Conservation (phyloP, 2,888 invertebrate genomes). For the Aromia moschata region DNA sequence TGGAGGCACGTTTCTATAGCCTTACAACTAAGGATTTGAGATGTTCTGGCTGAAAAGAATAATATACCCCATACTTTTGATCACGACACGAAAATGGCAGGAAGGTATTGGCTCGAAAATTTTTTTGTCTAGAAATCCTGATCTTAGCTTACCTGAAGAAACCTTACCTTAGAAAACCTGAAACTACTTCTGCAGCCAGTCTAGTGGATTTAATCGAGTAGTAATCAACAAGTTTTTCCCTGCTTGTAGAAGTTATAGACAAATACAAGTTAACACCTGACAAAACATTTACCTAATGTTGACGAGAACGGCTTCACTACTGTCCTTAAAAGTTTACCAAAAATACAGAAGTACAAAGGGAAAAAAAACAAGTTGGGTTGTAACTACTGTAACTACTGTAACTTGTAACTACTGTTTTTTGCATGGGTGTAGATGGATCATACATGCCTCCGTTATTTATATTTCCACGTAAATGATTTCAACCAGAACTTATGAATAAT, state of each 20-base stretch:
- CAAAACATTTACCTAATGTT: slow-evolving; percentile 27
- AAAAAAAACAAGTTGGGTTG: slow-evolving; percentile 31
- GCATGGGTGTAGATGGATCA: slow-evolving; percentile 28
- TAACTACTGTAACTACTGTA: slow-evolving; percentile 28
- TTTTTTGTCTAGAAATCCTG: slow-evolving; percentile 22
- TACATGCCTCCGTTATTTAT: too few relatives aligned
- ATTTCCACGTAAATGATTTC: too few relatives aligned
- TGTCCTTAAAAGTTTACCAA: slow-evolving; percentile 25
- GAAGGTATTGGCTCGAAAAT: slow-evolving; percentile 30
- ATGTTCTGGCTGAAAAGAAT: slow-evolving; percentile 25
- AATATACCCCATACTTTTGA: slow-evolving; percentile 22
- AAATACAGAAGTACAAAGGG: slow-evolving; percentile 26
- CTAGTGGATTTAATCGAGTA: slow-evolving; percentile 24
- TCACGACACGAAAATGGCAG: slow-evolving; percentile 27
- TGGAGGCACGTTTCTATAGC: too few relatives aligned
- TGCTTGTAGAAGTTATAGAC: slow-evolving; percentile 15
- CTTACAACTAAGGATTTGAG: slow-evolving; percentile 4
- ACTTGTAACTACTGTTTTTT: slow-evolving; percentile 29
- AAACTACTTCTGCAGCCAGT: slow-evolving; percentile 28
- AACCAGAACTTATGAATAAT: too few relatives aligned
- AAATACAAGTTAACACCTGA: slow-evolving; percentile 15
- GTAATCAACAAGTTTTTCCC: slow-evolving; percentile 15
- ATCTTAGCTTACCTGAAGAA: slow-evolving; percentile 14
- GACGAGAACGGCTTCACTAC: slow-evolving; percentile 31
- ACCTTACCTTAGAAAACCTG: too few relatives aligned